Conservation (phyloP, 2,797 vertebrate genomes). For the Pseudochromis fuscus region DNA sequence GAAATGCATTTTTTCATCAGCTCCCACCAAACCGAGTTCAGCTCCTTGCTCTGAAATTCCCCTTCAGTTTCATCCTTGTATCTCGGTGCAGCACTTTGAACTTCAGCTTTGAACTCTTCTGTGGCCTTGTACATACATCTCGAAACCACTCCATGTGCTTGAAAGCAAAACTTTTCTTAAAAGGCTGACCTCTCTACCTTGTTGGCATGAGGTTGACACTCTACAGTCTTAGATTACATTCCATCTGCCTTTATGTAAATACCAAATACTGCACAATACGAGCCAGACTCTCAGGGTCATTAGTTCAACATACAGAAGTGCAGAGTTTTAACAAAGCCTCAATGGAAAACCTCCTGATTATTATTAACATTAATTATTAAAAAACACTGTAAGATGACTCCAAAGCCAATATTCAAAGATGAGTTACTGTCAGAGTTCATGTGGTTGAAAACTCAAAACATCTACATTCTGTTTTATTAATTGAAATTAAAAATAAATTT, state of each 20-base stretch:
- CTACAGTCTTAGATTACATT: conserved; percentile 4
- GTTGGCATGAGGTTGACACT: conserved; percentile 24
- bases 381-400: too few relatives aligned
- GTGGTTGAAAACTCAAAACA: too few relatives aligned
- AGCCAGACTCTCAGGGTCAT: conserved; percentile 6
- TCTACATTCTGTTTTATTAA: too few relatives aligned
- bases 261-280: background rate
- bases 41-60: conserved; percentile 38
- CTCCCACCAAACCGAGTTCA: conserved; percentile 1
- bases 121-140: conserved; percentile 31
- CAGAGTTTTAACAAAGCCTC: too few relatives aligned
- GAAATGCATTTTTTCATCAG: conserved; percentile 27
- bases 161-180: conserved; percentile 48
- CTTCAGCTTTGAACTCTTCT: conserved; percentile 50
- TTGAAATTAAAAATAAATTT: too few relatives aligned
- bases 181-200: conserved; percentile 42
- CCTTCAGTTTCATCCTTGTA: conserved; percentile 45
- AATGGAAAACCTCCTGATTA: too few relatives aligned
- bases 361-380: too few relatives aligned
- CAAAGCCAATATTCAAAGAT: background rate
- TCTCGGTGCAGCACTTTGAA: conserved; percentile 56
- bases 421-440: too few relatives aligned
- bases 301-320: background rate
- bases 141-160: conserved; percentile 33
- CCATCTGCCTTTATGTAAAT: background rate